Evolutionary conservation across 2,888 invertebrate species (phyloP).

Genomic region (Notodonta ziczac): DNA sequence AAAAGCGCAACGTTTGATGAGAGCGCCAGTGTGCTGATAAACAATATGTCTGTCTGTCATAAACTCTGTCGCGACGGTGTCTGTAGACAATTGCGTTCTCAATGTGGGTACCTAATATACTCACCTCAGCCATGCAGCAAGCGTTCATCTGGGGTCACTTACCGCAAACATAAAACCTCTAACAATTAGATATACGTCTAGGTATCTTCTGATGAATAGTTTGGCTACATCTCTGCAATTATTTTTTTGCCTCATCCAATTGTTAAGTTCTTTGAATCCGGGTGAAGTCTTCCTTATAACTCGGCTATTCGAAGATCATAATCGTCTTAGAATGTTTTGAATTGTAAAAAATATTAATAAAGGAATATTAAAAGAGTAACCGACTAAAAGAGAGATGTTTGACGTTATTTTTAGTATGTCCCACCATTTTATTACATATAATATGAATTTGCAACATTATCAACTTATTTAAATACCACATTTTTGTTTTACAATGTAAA

Average conservation of each 20-base stretch:
- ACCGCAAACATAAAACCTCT: conserved; percentile 16
- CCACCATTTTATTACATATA: no score
- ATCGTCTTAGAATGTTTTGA: conserved; percentile 1
- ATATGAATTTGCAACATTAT: no score
- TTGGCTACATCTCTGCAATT: conserved; percentile 25
- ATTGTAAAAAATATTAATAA: neutral
- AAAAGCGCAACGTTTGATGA: neutral
- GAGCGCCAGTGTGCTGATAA: neutral
- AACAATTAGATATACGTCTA: conserved; percentile 4
- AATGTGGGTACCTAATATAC: conserved; percentile 10
- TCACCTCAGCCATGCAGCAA: conserved; percentile 8
- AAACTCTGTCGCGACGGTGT: conserved; percentile 9
- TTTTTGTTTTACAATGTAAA: no score
- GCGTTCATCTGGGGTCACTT: conserved; percentile 27
- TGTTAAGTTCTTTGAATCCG: conserved; percentile 13
- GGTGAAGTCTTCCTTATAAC: conserved; percentile 23
- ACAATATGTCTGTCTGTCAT: neutral
- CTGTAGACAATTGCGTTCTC: conserved; percentile 37
- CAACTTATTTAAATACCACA: no score
- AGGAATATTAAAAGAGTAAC: neutral
- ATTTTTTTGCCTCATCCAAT: conserved; percentile 27
- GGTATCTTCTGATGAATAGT: conserved; percentile 18
- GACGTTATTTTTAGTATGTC: no score
- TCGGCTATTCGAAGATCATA: conserved; percentile 8
- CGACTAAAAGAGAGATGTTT: neutral